Evolutionary conservation across 2,113 vertebrate species (phyloP).

Genomic region (Pithys albifrons): DNA sequence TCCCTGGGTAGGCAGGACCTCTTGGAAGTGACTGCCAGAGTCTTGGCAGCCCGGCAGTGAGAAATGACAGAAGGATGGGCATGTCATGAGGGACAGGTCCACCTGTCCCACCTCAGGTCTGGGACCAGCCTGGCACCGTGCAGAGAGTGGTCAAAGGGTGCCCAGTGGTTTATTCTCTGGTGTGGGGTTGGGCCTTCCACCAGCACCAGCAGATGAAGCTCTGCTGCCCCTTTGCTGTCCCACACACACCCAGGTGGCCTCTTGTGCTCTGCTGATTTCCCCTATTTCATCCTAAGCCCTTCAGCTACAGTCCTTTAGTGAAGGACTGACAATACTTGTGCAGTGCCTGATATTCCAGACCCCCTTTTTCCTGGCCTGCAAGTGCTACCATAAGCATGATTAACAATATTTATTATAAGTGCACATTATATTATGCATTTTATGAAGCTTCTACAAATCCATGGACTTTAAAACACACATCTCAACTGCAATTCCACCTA

Average conservation of each 20-base stretch:
- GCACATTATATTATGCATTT: not conserved
- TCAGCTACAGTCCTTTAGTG: not conserved
- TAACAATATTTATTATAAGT: slow-evolving; percentile 27
- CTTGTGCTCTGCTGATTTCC: not conserved
- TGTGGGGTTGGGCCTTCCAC: fast-evolving
- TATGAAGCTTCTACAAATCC: not conserved
- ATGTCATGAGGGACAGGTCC: not conserved
- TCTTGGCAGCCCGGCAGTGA: not conserved
- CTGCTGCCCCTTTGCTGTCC: not conserved
- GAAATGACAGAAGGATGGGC: not conserved
- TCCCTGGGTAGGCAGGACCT: not conserved
- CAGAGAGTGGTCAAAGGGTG: not conserved
- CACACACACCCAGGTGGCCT: not conserved
- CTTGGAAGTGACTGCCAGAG: not conserved
- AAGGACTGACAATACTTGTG: not conserved
- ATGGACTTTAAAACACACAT: not conserved
- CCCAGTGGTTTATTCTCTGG: fast-evolving
- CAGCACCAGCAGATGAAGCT: not conserved
- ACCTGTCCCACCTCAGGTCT: not conserved
- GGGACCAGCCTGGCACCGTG: not conserved
- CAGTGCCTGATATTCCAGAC: not conserved
- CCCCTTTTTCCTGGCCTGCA: not conserved
- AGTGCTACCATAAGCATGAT: not conserved
- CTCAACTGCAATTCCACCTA: not conserved
- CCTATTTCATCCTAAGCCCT: not conserved